Percentiles rank a stretch among this genome's conserved stretches.
Conservation (phyloP, 2,113 vertebrate species). For the Edolisoma coerulescens region DNA sequence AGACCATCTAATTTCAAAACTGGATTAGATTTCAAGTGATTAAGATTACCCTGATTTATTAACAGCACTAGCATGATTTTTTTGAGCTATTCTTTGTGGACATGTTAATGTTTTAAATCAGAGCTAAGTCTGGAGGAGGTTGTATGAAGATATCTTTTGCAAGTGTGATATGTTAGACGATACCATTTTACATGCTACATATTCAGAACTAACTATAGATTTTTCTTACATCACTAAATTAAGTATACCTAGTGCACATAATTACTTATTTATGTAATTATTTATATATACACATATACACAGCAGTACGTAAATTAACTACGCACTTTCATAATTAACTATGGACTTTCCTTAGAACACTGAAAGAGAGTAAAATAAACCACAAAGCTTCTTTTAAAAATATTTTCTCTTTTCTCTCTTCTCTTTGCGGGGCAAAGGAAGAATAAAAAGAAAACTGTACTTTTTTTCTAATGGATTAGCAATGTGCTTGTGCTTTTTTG, state of each 20-base stretch:
- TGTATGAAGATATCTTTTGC: not conserved
- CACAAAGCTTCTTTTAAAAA: not conserved
- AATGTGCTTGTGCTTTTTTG: not conserved
- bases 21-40: not conserved
- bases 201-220: not conserved
- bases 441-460: not conserved
- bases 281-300: not conserved
- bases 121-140: not conserved
- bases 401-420: not conserved
- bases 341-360: not conserved
- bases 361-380: not conserved
- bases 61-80: not conserved
- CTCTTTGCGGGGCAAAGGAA: accelerated
- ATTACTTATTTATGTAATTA: not conserved
- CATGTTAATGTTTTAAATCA: not conserved
- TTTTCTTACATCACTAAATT: not conserved
- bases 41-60: not conserved
- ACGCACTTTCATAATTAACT: not conserved
- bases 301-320: not conserved
- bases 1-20: not conserved
- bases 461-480: not conserved
- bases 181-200: not conserved
- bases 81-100: not conserved
- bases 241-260: not conserved
- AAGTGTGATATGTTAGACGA: not conserved